Percentiles rank a stretch among this genome's conserved stretches.
phyloP scores from a whole-genome alignment of 1,140 invertebrate genomes.

The Zaprionus kolodkinae region DNA sequence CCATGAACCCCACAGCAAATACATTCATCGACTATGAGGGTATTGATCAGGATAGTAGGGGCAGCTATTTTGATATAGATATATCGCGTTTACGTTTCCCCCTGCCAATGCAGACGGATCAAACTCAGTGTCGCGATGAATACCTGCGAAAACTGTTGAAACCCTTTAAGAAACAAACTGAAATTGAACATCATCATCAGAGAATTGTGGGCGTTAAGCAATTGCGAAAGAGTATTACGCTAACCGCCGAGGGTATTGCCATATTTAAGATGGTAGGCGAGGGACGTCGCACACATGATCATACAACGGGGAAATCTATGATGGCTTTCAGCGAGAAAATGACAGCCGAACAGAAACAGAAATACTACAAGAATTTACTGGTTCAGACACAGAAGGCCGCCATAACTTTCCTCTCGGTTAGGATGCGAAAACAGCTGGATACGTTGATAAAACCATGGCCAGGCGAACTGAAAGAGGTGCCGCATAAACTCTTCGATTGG shows the following conservation, averaged over 20 bases:
- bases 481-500: slow-evolving; percentile 53
- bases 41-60: background rate
- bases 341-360: background rate
- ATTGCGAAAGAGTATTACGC: background rate
- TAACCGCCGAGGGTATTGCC: slow-evolving; percentile 22
- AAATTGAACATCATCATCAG: no score
- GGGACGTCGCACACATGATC: no score
- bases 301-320: no score
- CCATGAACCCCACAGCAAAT: no score
- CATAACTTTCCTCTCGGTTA: slow-evolving; percentile 40
- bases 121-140: slow-evolving; percentile 50
- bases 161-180: background rate
- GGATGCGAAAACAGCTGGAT: slow-evolving; percentile 33
- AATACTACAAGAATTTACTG: background rate
- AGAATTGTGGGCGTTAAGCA: background rate
- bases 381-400: slow-evolving; percentile 38
- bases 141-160: slow-evolving; percentile 20
- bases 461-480: slow-evolving; percentile 16
- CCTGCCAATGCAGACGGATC: slow-evolving; percentile 44
- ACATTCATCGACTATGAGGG: background rate
- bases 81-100: slow-evolving; percentile 31
- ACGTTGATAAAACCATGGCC: slow-evolving; percentile 39
- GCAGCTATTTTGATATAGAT: background rate
- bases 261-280: slow-evolving; percentile 2
- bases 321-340: background rate